Conservation (phyloP, 2,113 vertebrate species). For the Corydoras sp. region DNA sequence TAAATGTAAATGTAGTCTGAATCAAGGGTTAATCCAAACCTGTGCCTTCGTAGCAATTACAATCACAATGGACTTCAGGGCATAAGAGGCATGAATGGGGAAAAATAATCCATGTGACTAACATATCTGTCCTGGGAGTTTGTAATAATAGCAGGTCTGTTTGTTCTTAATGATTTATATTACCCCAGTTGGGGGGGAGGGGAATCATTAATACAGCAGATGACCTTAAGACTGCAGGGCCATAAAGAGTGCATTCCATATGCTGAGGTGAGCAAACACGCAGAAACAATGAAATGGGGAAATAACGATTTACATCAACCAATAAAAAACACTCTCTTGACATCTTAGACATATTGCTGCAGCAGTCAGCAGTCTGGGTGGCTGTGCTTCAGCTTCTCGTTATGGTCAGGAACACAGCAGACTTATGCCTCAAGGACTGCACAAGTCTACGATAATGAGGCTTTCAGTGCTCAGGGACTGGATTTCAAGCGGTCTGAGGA, state of each 20-base stretch:
- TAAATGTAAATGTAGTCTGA: no score
- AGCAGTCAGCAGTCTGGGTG: conserved; percentile 33
- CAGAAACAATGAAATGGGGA: conserved; percentile 7
- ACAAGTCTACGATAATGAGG: conserved; percentile 10
- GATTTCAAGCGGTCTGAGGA: neutral
- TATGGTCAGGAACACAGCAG: conserved; percentile 12
- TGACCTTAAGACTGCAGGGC: conserved; percentile 19
- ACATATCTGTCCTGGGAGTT: no score
- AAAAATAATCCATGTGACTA: no score
- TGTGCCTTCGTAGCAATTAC: no score
- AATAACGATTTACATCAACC: conserved; percentile 38
- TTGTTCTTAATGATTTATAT: no score
- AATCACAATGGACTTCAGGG: no score
- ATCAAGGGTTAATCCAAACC: no score
- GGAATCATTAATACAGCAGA: conserved; percentile 6
- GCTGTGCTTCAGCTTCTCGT: conserved; percentile 24
- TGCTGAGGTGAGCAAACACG: conserved; percentile 34
- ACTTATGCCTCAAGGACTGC: conserved; percentile 10
- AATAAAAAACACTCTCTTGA: conserved; percentile 15
- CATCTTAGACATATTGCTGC: conserved; percentile 8
- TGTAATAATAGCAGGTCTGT: no score
- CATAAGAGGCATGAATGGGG: no score
- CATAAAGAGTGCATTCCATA: neutral
- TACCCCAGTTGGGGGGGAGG: no score
- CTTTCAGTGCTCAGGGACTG: neutral